phyloP scores from a whole-genome alignment of 1,140 invertebrate genomes.

The Probaryconus sp. region DNA sequence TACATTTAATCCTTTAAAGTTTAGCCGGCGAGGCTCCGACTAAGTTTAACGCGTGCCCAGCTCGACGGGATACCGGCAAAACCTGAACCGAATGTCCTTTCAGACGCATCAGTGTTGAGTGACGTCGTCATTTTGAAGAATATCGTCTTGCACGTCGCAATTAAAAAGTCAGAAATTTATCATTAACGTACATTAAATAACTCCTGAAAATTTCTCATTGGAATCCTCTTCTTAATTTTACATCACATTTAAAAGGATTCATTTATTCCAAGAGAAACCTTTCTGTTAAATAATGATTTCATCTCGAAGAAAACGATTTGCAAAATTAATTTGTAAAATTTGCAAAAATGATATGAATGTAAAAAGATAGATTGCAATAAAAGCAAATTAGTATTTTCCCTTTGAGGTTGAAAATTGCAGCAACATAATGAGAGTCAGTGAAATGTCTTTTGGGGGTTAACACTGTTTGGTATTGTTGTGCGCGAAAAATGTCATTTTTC shows the following conservation, averaged over 20 bases:
- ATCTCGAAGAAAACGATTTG: too few species aligned
- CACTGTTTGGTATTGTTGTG: slow-evolving; percentile 18
- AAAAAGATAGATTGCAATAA: too few species aligned
- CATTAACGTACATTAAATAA: too few species aligned
- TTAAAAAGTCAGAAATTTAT: too few species aligned
- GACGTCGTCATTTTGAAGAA: slow-evolving; percentile 45
- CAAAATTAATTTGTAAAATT: too few species aligned
- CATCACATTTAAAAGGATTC: too few species aligned
- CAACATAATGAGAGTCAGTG: slow-evolving; percentile 16
- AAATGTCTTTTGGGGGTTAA: slow-evolving; percentile 33
- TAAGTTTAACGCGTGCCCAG: slow-evolving; percentile 53
- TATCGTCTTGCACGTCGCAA: slow-evolving; percentile 16
- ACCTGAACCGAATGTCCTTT: slow-evolving; percentile 48
- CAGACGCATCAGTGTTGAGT: slow-evolving; percentile 45
- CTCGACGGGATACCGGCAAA: slow-evolving; percentile 48
- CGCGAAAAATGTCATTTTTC: slow-evolving; percentile 34
- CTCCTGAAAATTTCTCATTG: too few species aligned
- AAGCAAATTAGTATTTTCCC: too few species aligned
- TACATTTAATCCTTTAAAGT: slow-evolving; percentile 53
- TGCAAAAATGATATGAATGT: too few species aligned
- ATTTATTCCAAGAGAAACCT: too few species aligned
- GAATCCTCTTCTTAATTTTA: too few species aligned
- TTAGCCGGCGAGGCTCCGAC: slow-evolving; percentile 42
- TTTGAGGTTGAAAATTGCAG: not conserved
- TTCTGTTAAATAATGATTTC: too few species aligned